Evolutionary conservation across 2,113 vertebrate genomes (phyloP), one percentile per base, ranked within the genome.

Genomic region (Sylvietta virens): DNA sequence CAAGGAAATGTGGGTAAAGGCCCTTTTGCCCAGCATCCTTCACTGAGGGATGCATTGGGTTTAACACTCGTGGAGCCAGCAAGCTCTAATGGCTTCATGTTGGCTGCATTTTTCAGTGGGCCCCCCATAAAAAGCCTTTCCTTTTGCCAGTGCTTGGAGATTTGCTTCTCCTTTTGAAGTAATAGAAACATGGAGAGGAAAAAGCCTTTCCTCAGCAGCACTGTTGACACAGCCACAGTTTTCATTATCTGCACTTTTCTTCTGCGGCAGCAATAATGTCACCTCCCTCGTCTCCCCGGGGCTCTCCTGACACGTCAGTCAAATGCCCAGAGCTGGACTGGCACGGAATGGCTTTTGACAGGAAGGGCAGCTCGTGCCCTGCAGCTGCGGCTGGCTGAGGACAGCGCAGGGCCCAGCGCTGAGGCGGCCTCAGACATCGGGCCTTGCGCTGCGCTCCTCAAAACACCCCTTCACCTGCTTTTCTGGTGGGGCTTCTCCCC

Each of bases 281-380:
- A 81, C 87, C 91, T 95, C 72, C 40, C 47, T 67, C 47, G 0
- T 3, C 62, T 70, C 87, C 61, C 76, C 47, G 33, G 79, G 56
- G 83, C 81, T 64, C 40, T 96, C 94, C 71, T 80, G 81, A 69
- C 58, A 60, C 73, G 47, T 91, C 81, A 67, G 86, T 81, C 95
- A 80, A 47, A 40, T 88, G 88, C 93, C 90, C 88, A 66, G 27
- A 91, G 92, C 70, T 45, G 27, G 67, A 81, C 42, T 35, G 13
- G 54, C 81, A 76, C 4, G 10, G n/a, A 82, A 95, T 83, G 48
- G 31, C 82, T 97, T 95, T 66, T 94, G 95, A 97, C 90, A 84
- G 91, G 81, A 76, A 57, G 3, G 23, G 61, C 65, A 71, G 64
- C 67, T 54, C 5, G 0, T 71, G 54, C 61, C 48, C 81, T 6